Evolutionary conservation across 1,140 invertebrate genomes (phyloP).

Genomic region (Bombus superbus): DNA sequence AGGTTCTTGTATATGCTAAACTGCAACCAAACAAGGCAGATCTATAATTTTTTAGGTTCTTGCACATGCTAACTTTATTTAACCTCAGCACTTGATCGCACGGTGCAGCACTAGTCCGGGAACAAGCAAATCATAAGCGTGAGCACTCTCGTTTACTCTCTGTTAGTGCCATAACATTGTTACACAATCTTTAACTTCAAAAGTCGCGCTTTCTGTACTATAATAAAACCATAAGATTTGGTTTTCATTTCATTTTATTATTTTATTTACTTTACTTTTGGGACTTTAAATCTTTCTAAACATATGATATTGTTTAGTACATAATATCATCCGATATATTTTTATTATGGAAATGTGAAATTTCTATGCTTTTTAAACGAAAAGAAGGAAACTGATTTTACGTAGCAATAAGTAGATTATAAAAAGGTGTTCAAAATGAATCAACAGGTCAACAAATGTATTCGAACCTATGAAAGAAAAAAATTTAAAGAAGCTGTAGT

Average conservation of each 20-base stretch:
- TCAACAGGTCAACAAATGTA: not conserved
- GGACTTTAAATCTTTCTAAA: not conserved
- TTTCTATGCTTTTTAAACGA: not conserved
- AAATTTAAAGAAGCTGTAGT: slow-evolving; percentile 14
- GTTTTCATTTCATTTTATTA: not conserved
- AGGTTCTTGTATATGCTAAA: too few species aligned
- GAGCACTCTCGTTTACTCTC: too few species aligned
- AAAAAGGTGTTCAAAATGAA: slow-evolving; percentile 1
- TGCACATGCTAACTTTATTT: too few species aligned
- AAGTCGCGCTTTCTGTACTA: not conserved
- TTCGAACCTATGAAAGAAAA: slow-evolving; percentile 56
- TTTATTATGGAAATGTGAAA: not conserved
- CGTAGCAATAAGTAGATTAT: not conserved
- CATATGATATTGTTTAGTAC: not conserved
- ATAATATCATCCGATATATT: not conserved
- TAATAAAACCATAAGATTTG: not conserved
- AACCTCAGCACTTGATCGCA: too few species aligned
- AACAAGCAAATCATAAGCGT: too few species aligned
- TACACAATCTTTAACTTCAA: slow-evolving; percentile 4
- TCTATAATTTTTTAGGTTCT: too few species aligned
- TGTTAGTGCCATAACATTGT: not conserved
- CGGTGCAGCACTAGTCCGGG: too few species aligned
- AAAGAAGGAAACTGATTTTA: not conserved
- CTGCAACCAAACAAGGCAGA: too few species aligned
- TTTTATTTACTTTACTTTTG: not conserved